A percentile compares a stretch with the other conserved stretches of the same genome.
These are phyloP conservation scores for Cylindroiulus punctatus DNA, from an alignment of 2,888 invertebrate genomes.

Conservation along the genomic window DNA sequence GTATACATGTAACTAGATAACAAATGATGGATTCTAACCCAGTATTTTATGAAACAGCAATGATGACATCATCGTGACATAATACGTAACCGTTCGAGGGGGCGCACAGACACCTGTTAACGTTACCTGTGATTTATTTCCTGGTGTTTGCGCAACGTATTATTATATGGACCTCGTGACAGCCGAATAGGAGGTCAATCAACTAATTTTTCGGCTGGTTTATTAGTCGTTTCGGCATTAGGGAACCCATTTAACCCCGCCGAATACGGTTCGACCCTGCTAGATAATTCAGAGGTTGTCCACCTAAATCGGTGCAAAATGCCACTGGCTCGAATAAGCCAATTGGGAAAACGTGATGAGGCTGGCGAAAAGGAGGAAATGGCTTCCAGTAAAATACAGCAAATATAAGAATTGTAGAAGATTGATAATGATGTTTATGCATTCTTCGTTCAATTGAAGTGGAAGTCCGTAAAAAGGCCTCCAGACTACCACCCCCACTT, in stretches of 20 bases:
- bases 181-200: conserved; percentile 16
- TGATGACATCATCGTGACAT: too few relatives aligned
- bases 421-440: not conserved
- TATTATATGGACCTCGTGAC: not conserved
- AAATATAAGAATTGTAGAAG: not conserved
- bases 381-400: not conserved
- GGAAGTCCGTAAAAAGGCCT: not conserved
- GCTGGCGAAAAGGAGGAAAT: not conserved
- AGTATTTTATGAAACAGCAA: too few relatives aligned
- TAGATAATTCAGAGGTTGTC: conserved; percentile 33
- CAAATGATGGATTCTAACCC: too few relatives aligned
- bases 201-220: conserved; percentile 15
- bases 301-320: conserved; percentile 37
- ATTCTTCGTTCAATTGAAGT: not conserved
- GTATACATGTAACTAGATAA: too few relatives aligned
- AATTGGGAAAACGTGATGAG: not conserved
- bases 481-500: not conserved
- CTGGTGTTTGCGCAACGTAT: not conserved
- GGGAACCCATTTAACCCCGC: conserved; percentile 23
- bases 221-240: conserved; percentile 29
- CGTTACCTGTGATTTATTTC: not conserved
- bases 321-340: conserved; percentile 17
- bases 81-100: too few relatives aligned
- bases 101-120: too few relatives aligned
- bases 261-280: conserved; percentile 33